Evolutionary conservation across 2,797 vertebrate genomes (phyloP), one percentile per base, ranked within the genome.

Genomic region (Cyprinodon diabolis): DNA sequence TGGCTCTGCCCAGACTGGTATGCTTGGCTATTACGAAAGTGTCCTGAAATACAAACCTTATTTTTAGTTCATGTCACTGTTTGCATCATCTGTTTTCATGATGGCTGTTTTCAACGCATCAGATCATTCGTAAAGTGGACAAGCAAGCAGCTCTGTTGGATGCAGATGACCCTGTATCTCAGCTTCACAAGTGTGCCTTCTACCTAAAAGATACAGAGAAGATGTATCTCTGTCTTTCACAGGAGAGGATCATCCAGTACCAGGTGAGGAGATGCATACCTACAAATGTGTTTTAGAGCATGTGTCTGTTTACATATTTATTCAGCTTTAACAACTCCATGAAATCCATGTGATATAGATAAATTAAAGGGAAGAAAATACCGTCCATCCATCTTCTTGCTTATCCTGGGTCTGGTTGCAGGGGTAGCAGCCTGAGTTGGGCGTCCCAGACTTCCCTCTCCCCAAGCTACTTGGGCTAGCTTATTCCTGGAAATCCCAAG

Each of bases 181-280:
- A 94, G 80, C 94, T 95, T 71, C 94, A 94, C 82, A 94, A 95
- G 81, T 95, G 94, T 85, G 87, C 91, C 68, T 95, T 95, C 81
- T 94, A 94, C 86, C 87, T 95, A 76, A 95, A 95, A 80, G 94
- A 95, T 40, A 95, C 94, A 1, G 94, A 95, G 66, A 88, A 87
- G 72, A 95, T 95, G 94, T 95, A 95, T 82, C 93, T 95, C 15
- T 95, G 95, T 94, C 97, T 99, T 84, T 99, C 98, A 76, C 98
- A 99, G 93, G 98, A 99, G 89, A 96, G 97, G 94, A 99, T 99
- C 91, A 99, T 99, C 89, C 98, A 99, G 70, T 99, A 99, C 93
- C 98, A 99, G 96, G 98, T 98, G 86, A 0, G 47, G 9, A 47
- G 54, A 72, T 19, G 2, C 4, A 25, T 56, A 3, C 12, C 11